These are phyloP conservation scores for Colostygia pectinataria DNA, from an alignment of 2,888 invertebrate genomes.

Conservation along the genomic window DNA sequence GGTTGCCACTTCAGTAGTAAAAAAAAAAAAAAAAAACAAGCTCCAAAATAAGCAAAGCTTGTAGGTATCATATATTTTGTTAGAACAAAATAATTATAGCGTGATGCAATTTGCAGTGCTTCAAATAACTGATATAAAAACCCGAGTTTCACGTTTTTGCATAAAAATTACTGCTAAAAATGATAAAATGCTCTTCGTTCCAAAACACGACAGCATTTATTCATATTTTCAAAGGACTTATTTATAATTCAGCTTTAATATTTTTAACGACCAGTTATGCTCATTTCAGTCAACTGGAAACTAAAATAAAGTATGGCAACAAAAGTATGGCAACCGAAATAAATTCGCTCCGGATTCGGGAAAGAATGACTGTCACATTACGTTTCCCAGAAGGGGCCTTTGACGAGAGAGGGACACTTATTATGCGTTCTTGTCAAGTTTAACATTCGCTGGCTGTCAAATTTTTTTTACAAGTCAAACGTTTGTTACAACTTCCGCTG, in stretches of 20 bases:
- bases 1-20: too few species aligned
- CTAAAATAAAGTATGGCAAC: slow-evolving; percentile 21
- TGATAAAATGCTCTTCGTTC: neutral
- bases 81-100: too few species aligned
- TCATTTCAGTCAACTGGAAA: slow-evolving; percentile 28
- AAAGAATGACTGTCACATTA: slow-evolving; percentile 30
- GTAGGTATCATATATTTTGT: too few species aligned
- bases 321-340: slow-evolving; percentile 24
- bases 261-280: slow-evolving; percentile 10
- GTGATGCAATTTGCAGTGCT: too few species aligned
- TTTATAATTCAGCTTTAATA: slow-evolving; percentile 8
- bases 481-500: slow-evolving; percentile 25
- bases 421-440: slow-evolving; percentile 37
- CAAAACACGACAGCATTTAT: neutral
- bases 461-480: slow-evolving; percentile 26
- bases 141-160: neutral
- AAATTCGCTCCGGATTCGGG: slow-evolving; percentile 29
- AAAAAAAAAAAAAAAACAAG: too few species aligned
- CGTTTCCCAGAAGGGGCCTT: slow-evolving; percentile 32
- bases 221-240: slow-evolving; percentile 11
- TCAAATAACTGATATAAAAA: too few species aligned
- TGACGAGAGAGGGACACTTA: slow-evolving; percentile 39
- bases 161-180: neutral
- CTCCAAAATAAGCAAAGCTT: too few species aligned
- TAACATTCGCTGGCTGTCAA: slow-evolving; percentile 35